Evolutionary conservation across 2,113 vertebrate species (phyloP).

Genomic region (Erpornis zantholeuca): DNA sequence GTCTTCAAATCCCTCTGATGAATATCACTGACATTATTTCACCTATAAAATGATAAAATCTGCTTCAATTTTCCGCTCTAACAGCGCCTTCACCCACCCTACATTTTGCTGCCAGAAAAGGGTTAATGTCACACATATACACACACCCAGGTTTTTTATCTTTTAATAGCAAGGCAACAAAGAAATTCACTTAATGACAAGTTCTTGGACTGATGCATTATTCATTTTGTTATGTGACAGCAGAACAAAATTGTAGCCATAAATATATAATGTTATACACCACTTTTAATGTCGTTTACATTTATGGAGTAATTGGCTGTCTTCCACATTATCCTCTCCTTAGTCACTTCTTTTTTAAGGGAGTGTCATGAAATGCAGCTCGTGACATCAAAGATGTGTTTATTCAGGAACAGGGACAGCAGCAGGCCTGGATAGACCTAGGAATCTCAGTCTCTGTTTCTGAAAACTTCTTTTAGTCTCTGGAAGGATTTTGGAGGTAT

Average conservation of each 20-base stretch:
- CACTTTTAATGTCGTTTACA: background rate
- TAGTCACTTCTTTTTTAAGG: background rate
- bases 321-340: slow-evolving; percentile 10
- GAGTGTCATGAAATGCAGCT: background rate
- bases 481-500: background rate
- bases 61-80: background rate
- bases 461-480: background rate
- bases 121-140: background rate
- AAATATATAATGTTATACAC: slow-evolving; percentile 59
- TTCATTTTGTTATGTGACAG: slow-evolving; percentile 51
- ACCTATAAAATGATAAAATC: background rate
- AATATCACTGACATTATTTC: background rate
- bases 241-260: slow-evolving; percentile 46
- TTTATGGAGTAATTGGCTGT: slow-evolving; percentile 44
- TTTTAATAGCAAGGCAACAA: background rate
- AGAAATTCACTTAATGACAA: slow-evolving; percentile 35
- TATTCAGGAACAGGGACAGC: background rate
- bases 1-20: background rate
- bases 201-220: slow-evolving; percentile 49
- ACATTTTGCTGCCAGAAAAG: background rate
- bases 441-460: background rate
- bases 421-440: background rate
- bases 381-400: background rate
- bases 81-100: background rate
- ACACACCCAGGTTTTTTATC: background rate